A percentile compares a stretch with the other conserved stretches of the same genome.
Evolutionary conservation across 2,113 vertebrate genomes (phyloP).

Genomic region (Heterotis niloticus): DNA sequence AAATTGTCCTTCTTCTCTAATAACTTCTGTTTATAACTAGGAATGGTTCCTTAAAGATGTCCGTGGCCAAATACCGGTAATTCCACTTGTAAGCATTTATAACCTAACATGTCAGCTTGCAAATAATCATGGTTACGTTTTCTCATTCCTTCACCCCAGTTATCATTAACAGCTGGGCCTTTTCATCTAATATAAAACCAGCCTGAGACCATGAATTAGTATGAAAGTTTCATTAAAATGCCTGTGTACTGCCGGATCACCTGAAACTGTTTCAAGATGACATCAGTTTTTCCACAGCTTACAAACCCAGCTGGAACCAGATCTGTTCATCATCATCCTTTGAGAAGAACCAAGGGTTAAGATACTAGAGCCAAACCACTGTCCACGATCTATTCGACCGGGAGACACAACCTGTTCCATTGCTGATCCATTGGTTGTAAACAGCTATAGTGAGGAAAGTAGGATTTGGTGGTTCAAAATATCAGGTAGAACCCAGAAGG

Average conservation of each 20-base stretch:
- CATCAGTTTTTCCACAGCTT: too few relatives aligned
- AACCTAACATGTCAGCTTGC: neutral
- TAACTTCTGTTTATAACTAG: neutral
- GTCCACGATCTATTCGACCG: too few relatives aligned
- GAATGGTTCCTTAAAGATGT: neutral
- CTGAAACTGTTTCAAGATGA: neutral
- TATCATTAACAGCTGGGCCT: neutral
- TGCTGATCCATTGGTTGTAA: too few relatives aligned
- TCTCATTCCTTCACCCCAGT: neutral
- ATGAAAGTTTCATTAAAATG: neutral
- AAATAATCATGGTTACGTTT: slow-evolving; percentile 6
- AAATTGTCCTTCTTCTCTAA: neutral
- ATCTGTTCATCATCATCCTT: too few relatives aligned
- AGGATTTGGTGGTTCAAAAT: too few relatives aligned
- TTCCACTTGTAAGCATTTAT: neutral
- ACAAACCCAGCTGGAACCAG: too few relatives aligned
- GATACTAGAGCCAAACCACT: too few relatives aligned
- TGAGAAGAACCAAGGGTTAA: too few relatives aligned
- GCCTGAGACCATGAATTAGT: neutral
- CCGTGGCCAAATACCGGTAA: neutral
- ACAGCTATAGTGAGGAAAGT: too few relatives aligned
- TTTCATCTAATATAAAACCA: neutral
- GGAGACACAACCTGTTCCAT: too few relatives aligned
- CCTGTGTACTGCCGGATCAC: neutral
- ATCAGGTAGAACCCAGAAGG: too few relatives aligned